Conservation (phyloP, 2,797 vertebrate species). For the Carduelis carduelis region DNA sequence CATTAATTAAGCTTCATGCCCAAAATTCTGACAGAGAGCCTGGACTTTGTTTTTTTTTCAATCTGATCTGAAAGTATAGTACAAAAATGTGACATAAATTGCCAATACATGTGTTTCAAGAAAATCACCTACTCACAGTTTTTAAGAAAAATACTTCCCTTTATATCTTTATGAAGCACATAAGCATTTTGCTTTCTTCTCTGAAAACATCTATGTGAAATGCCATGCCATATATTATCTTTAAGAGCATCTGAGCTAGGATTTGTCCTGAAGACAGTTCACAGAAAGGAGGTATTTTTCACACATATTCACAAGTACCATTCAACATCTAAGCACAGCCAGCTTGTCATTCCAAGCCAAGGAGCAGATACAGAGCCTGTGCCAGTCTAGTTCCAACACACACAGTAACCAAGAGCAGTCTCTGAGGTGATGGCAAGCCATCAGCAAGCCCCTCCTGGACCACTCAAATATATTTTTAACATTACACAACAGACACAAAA, state of each 20-base stretch:
- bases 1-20: background rate
- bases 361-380: background rate
- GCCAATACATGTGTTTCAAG: background rate
- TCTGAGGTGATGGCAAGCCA: background rate
- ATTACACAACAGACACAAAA: background rate
- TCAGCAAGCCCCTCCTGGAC: background rate
- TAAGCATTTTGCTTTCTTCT: background rate
- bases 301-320: rapidly evolving
- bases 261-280: background rate
- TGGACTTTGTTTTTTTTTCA: background rate
- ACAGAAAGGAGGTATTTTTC: background rate
- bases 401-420: background rate
- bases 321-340: rapidly evolving
- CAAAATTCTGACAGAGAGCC: background rate
- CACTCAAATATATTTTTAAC: background rate
- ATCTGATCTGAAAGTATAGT: background rate
- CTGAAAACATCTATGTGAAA: background rate
- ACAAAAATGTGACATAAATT: background rate
- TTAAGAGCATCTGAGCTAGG: background rate
- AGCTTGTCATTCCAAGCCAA: background rate
- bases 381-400: background rate
- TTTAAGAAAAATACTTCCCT: background rate
- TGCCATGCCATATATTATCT: background rate
- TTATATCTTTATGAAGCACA: background rate
- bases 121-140: background rate